These are phyloP conservation scores for Matsumurasca onukii DNA, from an alignment of 1,140 invertebrate species.

Conservation along the genomic window DNA sequence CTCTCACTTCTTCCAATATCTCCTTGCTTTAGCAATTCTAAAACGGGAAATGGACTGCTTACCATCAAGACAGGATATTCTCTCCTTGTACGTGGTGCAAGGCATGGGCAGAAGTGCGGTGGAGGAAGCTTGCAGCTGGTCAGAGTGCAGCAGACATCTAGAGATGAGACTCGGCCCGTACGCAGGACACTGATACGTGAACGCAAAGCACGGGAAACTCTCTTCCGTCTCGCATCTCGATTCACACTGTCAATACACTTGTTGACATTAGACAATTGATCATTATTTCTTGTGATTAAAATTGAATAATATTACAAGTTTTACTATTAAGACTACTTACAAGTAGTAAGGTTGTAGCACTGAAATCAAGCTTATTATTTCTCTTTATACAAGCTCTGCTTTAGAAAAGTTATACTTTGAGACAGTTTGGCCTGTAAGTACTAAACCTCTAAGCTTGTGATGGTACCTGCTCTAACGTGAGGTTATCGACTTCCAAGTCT, in stretches of 20 bases:
- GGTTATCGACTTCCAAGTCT: conserved; percentile 38
- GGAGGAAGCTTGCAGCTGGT: conserved; percentile 48
- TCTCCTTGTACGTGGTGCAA: conserved; percentile 53
- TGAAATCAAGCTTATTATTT: too few relatives aligned
- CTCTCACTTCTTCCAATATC: too few relatives aligned
- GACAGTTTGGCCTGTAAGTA: too few relatives aligned
- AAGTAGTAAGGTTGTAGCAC: too few relatives aligned
- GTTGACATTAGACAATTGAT: background rate
- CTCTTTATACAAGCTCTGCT: too few relatives aligned
- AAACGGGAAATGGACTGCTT: too few relatives aligned
- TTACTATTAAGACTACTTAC: background rate
- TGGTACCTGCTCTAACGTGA: conserved; percentile 40
- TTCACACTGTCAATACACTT: conserved; percentile 50
- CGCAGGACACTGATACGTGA: conserved; percentile 45
- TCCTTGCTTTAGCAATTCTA: too few relatives aligned
- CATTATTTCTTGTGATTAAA: background rate
- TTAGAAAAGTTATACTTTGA: too few relatives aligned
- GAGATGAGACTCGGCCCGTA: conserved; percentile 21
- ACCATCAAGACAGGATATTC: conserved; percentile 56
- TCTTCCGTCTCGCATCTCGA: conserved; percentile 52
- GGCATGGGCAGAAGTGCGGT: conserved; percentile 46
- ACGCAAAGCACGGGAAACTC: conserved; percentile 54
- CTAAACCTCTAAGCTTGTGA: too few relatives aligned
- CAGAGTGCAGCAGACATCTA: conserved; percentile 51
- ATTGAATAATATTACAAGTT: background rate